Conservation (phyloP, 2,888 invertebrate genomes). For the Lithophane leautieri region DNA sequence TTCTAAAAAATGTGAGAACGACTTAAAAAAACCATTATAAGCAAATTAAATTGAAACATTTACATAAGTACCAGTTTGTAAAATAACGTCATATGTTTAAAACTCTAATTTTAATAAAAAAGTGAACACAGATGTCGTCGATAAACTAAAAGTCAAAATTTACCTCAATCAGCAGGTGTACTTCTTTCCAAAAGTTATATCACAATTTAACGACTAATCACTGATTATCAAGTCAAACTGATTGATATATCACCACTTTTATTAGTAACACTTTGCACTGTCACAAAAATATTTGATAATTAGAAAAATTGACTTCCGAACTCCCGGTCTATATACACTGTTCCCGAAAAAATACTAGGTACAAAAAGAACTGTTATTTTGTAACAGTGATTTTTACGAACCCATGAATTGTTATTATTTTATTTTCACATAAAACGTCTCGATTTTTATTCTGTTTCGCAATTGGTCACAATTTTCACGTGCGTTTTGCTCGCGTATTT, state of each 20-base stretch:
- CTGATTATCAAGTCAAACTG: conserved; percentile 24
- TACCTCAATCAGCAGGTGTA: conserved; percentile 43
- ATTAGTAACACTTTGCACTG: background rate
- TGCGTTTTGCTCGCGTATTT: conserved; percentile 3
- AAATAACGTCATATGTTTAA: background rate
- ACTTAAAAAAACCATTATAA: background rate
- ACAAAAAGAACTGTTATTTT: conserved; percentile 18
- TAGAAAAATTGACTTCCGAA: background rate
- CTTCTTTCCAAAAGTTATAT: conserved; percentile 27
- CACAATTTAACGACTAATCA: conserved; percentile 26
- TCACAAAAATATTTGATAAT: background rate
- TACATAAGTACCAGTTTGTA: background rate
- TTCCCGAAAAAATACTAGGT: conserved; percentile 13
- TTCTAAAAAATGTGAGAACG: background rate
- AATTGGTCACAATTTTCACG: conserved; percentile 16
- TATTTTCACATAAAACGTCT: background rate
- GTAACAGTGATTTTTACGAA: background rate
- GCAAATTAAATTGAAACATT: background rate
- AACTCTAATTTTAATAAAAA: conserved; percentile 24
- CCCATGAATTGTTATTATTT: background rate
- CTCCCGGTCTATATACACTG: conserved; percentile 1
- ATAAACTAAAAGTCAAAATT: conserved; percentile 43
- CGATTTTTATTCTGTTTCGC: conserved; percentile 2
- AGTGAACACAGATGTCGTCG: conserved; percentile 38
- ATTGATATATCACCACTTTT: background rate